phyloP scores from a whole-genome alignment of 30 jellyfish, hydroid and myxozoan genomes.

The Pseudorhiza aurosa region DNA sequence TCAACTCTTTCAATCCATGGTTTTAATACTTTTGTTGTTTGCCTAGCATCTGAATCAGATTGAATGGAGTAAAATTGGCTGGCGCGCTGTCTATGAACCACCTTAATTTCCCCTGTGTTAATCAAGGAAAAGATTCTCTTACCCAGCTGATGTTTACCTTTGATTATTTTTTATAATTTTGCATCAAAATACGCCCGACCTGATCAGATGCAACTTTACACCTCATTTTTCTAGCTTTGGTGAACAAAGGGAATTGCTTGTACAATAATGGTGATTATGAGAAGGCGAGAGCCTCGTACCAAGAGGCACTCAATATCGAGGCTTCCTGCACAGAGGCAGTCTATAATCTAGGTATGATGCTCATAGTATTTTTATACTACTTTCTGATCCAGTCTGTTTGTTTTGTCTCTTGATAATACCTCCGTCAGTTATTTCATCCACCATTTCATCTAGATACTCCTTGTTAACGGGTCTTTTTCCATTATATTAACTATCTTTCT shows the following conservation, averaged over 20 bases:
- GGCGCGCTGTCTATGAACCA: too few relatives aligned
- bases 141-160: too few relatives aligned
- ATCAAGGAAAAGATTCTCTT: too few relatives aligned
- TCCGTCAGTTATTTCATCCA: background rate
- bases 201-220: too few relatives aligned
- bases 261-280: slow-evolving; percentile 59
- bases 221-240: slow-evolving; percentile 83
- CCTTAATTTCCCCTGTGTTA: too few relatives aligned
- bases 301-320: slow-evolving; percentile 91
- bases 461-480: background rate
- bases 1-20: too few relatives aligned
- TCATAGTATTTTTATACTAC: too few relatives aligned
- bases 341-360: slow-evolving; percentile 88
- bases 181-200: too few relatives aligned
- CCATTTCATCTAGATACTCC: background rate
- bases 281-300: slow-evolving; percentile 80
- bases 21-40: too few relatives aligned
- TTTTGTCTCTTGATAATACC: background rate
- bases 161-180: too few relatives aligned
- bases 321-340: slow-evolving; percentile 99
- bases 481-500: background rate
- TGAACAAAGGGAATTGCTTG: slow-evolving; percentile 89
- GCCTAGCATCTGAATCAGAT: too few relatives aligned
- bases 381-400: background rate
- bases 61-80: too few relatives aligned